Base-by-base conservation (phyloP, 2,888 invertebrate species). In the Erebia ligea region DNA sequence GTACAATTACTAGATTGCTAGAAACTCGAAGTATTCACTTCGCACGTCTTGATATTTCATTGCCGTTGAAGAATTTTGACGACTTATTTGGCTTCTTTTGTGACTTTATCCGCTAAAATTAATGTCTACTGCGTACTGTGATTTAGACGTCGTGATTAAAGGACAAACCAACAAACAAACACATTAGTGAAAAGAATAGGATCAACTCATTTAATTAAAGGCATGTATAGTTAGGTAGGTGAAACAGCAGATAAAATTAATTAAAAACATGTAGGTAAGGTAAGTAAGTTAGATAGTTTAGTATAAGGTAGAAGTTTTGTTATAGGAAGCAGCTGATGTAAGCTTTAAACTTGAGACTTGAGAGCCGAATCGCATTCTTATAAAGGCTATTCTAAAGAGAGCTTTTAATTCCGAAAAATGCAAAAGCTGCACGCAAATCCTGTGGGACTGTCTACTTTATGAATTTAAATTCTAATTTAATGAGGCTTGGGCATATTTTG, bases 331-430 rank as follows among this genome's bases (percentile, higher is more conserved):
- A 71, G 68, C 34, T 34, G 34, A 69, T 70, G 68, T 34, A 52
- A 42, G 34, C 67, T 15, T 66, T 6, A 34, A 34, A 34, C 34
- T 34, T 34, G 34, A 34, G 34, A 6, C 34, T 34, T 34, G 50
- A 65, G 70, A 69, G 42, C 65, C 54, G 19, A 40, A 63, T 67
- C 17, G n/a, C 45, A 68, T 66, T 69, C 58, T 68, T 68, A 42
- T 63, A 42, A 56, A 67, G 59, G 68, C 74, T 77, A 79, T 79
- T 81, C 82, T 79, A 80, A 76, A 80, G 81, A 81, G 81, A 83
- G 81, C 81, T 50, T 82, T 81, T 77, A 79, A 79, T 78, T 82
- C 76, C 79, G 84, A 86, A 82, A 84, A 84, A 83, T 76, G 75
- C 72, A 76, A 82, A 84, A 48, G 13, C 58, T 77, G 75, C 85